Base-by-base conservation (phyloP, 2,888 invertebrate genomes). In the Myathropa florea region DNA sequence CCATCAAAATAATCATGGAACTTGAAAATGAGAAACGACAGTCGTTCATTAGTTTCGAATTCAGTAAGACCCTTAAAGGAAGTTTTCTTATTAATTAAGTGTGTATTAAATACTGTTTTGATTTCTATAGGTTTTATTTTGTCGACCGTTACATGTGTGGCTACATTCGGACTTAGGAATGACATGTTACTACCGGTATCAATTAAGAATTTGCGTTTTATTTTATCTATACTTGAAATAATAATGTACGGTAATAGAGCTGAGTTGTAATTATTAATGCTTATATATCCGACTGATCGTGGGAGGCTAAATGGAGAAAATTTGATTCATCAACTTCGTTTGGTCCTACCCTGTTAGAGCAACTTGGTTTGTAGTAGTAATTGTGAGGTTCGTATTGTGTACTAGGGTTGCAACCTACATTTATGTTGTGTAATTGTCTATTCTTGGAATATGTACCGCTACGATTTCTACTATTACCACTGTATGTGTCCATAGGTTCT, bases 211-310 rank as follows among this genome's bases (percentile, higher is more conserved):
- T 57, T 57, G 21, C 21, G 24, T 57, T 57, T 57, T 23, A 4
- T 57, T 23, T 57, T 57, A 57, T 23, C 21, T 23, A 57, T 9
- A 23, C 57, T n/a, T n/a, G n/a, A n/a, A n/a, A n/a, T n/a, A n/a
- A n/a, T n/a, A n/a, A n/a, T n/a, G n/a, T n/a, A n/a, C n/a, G n/a
- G n/a, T n/a, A n/a, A n/a, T 57, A 57, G 7, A 23, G 7, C 24
- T 57, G 57, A 57, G 24, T 57, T 57, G 57, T 57, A 57, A 57
- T 59, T 59, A 59, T 59, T 59, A 59, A 59, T 59, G 24, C 26
- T 26, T 26, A 59, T 59, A 26, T 59, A 23, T 59, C 59, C 26
- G 59, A 26, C 59, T 59, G 59, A 59, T 59, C 59, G 26, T 59
- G 26, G 23, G 59, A 59, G 59, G 59, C 24, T 59, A 14, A 59